phyloP scores from a whole-genome alignment of 2,113 vertebrate genomes.

The Anhinga rufa region DNA sequence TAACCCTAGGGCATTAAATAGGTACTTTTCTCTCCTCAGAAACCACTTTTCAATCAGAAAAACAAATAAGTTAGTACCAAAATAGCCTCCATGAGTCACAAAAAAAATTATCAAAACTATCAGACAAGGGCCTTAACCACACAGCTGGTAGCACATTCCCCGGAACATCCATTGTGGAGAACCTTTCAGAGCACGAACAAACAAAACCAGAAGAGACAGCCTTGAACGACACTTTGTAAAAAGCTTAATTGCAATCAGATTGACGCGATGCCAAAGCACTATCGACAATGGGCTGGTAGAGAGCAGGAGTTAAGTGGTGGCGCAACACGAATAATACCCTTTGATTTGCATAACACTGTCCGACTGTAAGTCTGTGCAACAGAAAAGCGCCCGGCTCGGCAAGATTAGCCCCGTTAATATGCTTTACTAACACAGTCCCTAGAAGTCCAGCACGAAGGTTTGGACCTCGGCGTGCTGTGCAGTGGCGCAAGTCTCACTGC shows the following conservation, averaged over 20 bases:
- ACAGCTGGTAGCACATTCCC: neutral
- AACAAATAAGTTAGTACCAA: neutral
- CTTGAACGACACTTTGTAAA: neutral
- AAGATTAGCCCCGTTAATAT: neutral
- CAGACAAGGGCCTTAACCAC: neutral
- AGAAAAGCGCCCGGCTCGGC: neutral
- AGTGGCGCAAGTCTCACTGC: neutral
- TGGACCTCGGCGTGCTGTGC: accelerated
- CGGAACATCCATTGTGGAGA: neutral
- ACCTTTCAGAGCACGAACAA: neutral
- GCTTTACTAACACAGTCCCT: neutral
- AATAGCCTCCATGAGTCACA: neutral
- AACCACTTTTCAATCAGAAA: neutral
- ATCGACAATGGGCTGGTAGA: neutral
- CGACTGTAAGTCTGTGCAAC: neutral
- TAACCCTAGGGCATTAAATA: neutral
- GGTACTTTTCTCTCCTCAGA: neutral
- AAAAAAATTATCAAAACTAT: neutral
- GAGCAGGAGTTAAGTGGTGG: neutral
- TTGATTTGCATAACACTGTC: neutral
- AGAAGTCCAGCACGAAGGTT: accelerated
- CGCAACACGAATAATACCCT: neutral
- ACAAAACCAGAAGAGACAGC: neutral
- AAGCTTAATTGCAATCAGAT: neutral
- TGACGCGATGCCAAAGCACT: neutral